A percentile compares a stretch with the other conserved stretches of the same genome.
Evolutionary conservation across 2,888 invertebrate species (phyloP).

Genomic region (Sinelater perroti): DNA sequence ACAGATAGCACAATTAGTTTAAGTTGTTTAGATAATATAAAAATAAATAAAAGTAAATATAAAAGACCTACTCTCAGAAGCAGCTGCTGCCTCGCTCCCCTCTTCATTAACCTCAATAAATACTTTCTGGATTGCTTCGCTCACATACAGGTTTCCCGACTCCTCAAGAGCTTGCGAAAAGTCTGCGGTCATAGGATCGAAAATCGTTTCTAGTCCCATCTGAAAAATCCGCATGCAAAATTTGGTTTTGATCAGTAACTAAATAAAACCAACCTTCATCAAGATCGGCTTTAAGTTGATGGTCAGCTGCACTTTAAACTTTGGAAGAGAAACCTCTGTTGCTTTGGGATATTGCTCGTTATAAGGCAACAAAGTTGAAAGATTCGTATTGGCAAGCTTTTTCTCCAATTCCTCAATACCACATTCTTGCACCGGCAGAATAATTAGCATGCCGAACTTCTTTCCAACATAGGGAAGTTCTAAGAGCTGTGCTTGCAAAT

Average conservation of each 20-base stretch:
- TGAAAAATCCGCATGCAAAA: too few relatives aligned
- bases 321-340: constrained; percentile 76
- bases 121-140: constrained; percentile 82
- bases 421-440: constrained; percentile 74
- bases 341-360: constrained; percentile 62
- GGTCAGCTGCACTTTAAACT: constrained; percentile 80
- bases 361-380: constrained; percentile 61
- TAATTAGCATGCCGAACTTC: constrained; percentile 76
- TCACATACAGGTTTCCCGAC: background rate
- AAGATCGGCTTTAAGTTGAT: constrained; percentile 70
- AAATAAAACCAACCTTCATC: constrained; percentile 72
- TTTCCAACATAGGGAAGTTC: constrained; percentile 76
- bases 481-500: constrained; percentile 69
- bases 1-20: too few relatives aligned
- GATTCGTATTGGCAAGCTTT: constrained; percentile 66
- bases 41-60: too few relatives aligned
- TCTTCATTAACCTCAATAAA: constrained; percentile 88
- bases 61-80: constrained; percentile 61
- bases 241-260: too few relatives aligned
- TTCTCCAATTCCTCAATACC: constrained; percentile 71
- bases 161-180: background rate
- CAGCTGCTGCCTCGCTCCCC: constrained; percentile 86
- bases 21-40: too few relatives aligned
- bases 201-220: background rate
- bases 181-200: background rate